Conservation (phyloP, 2,888 invertebrate genomes). For the Drosophila helvetica region DNA sequence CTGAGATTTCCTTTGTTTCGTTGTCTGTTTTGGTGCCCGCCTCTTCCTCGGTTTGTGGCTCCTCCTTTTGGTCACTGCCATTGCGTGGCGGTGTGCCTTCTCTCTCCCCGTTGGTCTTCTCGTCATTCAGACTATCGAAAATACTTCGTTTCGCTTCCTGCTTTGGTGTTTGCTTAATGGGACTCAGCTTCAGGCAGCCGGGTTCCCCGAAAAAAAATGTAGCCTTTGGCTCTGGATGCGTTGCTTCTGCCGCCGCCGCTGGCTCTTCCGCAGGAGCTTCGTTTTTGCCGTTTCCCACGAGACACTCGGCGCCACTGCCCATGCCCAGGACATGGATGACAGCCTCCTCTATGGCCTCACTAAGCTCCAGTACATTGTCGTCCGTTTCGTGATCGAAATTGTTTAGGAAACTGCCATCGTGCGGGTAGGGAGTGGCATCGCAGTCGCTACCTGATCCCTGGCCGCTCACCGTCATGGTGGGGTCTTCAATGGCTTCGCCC, state of each 20-base stretch:
- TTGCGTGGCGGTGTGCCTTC: slow-evolving; percentile 4
- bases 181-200: slow-evolving; percentile 84
- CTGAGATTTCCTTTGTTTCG: slow-evolving; percentile 24
- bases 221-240: slow-evolving; percentile 70
- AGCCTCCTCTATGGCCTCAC: slow-evolving; percentile 90
- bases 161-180: slow-evolving; percentile 72
- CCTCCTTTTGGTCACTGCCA: slow-evolving; percentile 7
- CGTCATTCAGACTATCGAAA: slow-evolving; percentile 57
- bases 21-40: background rate
- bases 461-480: slow-evolving; percentile 88
- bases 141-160: slow-evolving; percentile 66
- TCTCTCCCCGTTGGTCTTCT: slow-evolving; percentile 68
- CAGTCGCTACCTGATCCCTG: slow-evolving; percentile 89
- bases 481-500: slow-evolving; percentile 90
- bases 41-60: slow-evolving; percentile 7
- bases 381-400: background rate
- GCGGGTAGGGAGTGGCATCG: slow-evolving; percentile 79
- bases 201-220: slow-evolving; percentile 85
- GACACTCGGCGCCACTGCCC: slow-evolving; percentile 89
- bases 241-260: background rate
- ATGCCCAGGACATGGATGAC: slow-evolving; percentile 87
- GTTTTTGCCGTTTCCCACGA: slow-evolving; percentile 87
- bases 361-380: slow-evolving; percentile 80
- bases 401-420: slow-evolving; percentile 68
- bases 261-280: slow-evolving; percentile 85